Conservation (phyloP, 2,888 invertebrate species). For the Dryobota labecula region DNA sequence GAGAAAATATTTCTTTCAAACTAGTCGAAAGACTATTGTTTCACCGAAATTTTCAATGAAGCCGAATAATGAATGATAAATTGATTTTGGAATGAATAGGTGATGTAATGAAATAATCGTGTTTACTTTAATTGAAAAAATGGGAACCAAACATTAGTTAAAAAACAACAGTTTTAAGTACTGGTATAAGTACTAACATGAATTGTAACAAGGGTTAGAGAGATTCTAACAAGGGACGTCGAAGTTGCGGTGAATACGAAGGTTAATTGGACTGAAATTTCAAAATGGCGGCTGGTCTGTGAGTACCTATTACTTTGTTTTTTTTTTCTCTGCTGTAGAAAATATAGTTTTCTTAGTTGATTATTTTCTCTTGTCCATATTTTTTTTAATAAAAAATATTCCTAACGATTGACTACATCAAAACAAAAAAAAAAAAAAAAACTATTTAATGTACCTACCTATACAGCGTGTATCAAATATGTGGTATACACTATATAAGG, state of each 20-base stretch:
- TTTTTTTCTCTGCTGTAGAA: neutral
- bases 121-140: constrained; percentile 9
- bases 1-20: neutral
- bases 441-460: too few relatives aligned
- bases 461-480: too few relatives aligned
- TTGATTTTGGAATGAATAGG: constrained; percentile 4
- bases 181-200: constrained; percentile 3
- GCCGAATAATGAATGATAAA: neutral
- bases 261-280: neutral
- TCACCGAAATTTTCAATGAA: neutral
- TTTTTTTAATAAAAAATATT: neutral
- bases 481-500: too few relatives aligned
- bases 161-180: neutral
- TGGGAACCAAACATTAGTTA: constrained; percentile 11
- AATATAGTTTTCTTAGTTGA: neutral
- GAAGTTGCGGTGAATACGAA: neutral
- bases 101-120: constrained; percentile 20
- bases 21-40: neutral
- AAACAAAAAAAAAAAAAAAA: too few relatives aligned
- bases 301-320: constrained; percentile 66
- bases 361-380: neutral
- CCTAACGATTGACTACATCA: neutral
- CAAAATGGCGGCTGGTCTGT: constrained; percentile 73
- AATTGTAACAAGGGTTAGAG: neutral
- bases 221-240: neutral